Percentiles rank a stretch among this genome's conserved stretches.
Evolutionary conservation across 2,113 vertebrate genomes (phyloP).

Genomic region (Sciurus niger): DNA sequence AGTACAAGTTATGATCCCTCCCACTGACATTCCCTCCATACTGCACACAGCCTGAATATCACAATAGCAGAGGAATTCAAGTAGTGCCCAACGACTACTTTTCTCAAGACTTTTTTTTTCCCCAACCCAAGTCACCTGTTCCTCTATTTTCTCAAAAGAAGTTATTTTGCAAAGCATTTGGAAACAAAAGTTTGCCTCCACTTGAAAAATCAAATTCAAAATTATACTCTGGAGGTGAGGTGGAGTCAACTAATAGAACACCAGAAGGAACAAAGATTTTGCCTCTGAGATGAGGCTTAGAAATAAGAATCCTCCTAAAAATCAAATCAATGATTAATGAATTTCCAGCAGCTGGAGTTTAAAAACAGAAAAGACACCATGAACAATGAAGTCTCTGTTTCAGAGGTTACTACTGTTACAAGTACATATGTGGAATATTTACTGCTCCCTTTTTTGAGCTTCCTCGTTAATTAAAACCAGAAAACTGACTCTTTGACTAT

Average conservation of each 20-base stretch:
- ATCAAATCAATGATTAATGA: conserved; percentile 70
- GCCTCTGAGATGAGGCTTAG: conserved; percentile 55
- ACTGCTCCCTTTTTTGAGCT: conserved; percentile 13
- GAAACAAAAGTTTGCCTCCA: conserved; percentile 58
- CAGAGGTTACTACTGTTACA: background rate
- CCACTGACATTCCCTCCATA: background rate
- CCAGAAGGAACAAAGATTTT: conserved; percentile 48
- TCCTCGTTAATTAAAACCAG: conserved; percentile 74
- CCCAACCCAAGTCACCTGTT: background rate
- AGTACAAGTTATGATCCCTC: background rate
- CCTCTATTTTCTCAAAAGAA: conserved; percentile 26
- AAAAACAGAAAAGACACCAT: conserved; percentile 74
- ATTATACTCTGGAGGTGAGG: conserved; percentile 63
- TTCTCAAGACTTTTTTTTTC: background rate
- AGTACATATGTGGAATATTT: background rate
- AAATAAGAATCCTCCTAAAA: conserved; percentile 70
- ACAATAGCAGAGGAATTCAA: background rate
- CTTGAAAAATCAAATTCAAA: conserved; percentile 74
- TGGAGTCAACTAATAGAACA: conserved; percentile 60
- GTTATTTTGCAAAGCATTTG: conserved; percentile 39
- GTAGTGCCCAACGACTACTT: background rate
- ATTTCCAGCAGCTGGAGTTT: conserved; percentile 70
- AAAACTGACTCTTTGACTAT: conserved; percentile 63
- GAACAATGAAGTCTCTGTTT: conserved; percentile 57
- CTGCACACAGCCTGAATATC: background rate